phyloP scores from a whole-genome alignment of 2,888 invertebrate species.

The Cerastis rubricosa region DNA sequence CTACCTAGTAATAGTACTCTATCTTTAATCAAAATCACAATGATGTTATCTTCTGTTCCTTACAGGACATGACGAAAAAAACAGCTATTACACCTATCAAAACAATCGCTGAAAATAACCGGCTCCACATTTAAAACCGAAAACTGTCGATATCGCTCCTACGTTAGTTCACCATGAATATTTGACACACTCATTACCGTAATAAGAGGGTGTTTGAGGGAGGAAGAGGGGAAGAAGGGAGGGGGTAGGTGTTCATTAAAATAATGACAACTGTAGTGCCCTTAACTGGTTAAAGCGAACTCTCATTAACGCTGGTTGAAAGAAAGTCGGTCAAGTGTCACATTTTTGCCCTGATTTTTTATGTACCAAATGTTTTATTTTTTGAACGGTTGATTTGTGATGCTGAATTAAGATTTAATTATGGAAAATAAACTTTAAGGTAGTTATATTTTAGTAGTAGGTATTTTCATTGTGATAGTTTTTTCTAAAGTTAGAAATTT shows the following conservation, averaged over 20 bases:
- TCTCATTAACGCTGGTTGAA: conserved; percentile 64
- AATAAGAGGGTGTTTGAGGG: conserved; percentile 52
- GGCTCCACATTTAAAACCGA: background rate
- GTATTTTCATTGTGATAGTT: background rate
- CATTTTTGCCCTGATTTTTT: conserved; percentile 25
- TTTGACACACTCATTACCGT: conserved; percentile 69
- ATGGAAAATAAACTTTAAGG: background rate
- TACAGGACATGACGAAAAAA: background rate
- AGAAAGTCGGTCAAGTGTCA: conserved; percentile 63
- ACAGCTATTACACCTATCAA: background rate
- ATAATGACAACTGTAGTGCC: conserved; percentile 70
- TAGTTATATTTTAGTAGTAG: background rate
- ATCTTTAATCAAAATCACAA: background rate
- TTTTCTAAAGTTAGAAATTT: background rate
- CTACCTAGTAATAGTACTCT: too few species aligned
- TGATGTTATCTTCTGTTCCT: background rate
- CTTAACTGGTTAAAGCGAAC: conserved; percentile 63
- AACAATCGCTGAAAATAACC: conserved; percentile 1
- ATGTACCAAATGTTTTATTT: conserved; percentile 20
- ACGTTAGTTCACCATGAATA: conserved; percentile 63
- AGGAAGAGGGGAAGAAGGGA: background rate
- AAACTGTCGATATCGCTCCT: conserved; percentile 35
- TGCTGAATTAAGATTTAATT: background rate
- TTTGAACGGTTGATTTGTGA: background rate
- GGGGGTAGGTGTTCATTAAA: conserved; percentile 68